Evolutionary conservation across 2,797 vertebrate species (phyloP).

Genomic region (Lates japonicus): DNA sequence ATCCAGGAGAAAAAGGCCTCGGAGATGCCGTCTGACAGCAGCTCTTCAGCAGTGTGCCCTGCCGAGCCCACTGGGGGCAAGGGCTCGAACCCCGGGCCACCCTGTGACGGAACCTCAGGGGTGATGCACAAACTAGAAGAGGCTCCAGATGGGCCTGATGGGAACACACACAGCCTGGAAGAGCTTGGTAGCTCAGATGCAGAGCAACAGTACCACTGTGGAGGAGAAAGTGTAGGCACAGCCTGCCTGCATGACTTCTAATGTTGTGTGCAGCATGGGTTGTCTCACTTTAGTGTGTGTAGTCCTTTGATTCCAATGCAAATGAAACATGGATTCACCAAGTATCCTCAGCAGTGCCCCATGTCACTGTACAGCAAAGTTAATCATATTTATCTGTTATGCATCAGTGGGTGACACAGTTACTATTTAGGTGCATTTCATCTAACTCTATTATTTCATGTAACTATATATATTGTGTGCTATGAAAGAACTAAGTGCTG

Average conservation of each 20-base stretch:
- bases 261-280: constrained; percentile 62
- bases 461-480: background rate
- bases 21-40: constrained; percentile 81
- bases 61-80: constrained; percentile 65
- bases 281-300: constrained; percentile 39
- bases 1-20: constrained; percentile 93
- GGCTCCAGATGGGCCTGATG: constrained; percentile 62
- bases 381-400: background rate
- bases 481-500: background rate
- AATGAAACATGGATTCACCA: constrained; percentile 24
- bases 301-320: constrained; percentile 12
- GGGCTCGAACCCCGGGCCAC: constrained; percentile 46
- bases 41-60: constrained; percentile 63
- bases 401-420: constrained; percentile 18
- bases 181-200: constrained; percentile 80
- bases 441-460: constrained; percentile 3
- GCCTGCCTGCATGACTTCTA: constrained; percentile 70
- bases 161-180: constrained; percentile 50
- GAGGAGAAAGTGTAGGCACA: constrained; percentile 91
- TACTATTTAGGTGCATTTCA: constrained; percentile 18
- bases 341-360: background rate
- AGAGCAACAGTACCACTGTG: constrained; percentile 84
- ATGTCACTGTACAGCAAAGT: background rate
- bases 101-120: constrained; percentile 61
- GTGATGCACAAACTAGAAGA: constrained; percentile 61